Conservation (phyloP, 2,888 invertebrate species). For the Drosophila neoperkinsi region DNA sequence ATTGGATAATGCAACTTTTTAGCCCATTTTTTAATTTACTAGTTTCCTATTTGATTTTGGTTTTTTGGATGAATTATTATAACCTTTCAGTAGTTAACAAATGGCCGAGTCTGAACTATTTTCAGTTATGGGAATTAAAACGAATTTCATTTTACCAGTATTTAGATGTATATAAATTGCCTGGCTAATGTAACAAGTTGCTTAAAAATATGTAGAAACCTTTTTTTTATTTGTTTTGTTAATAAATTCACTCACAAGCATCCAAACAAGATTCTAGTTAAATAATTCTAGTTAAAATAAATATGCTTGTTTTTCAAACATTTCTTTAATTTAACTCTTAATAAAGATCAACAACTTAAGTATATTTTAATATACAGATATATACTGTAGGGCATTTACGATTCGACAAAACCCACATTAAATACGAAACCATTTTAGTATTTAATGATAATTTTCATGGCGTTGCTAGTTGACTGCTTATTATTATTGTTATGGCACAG, state of each 20-base stretch:
- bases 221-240: background rate
- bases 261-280: too few species aligned
- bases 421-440: slow-evolving; percentile 42
- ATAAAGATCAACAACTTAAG: background rate
- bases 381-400: slow-evolving; percentile 25
- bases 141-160: background rate
- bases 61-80: background rate
- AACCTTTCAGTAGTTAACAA: background rate
- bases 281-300: background rate
- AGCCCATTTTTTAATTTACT: background rate
- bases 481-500: slow-evolving; percentile 45
- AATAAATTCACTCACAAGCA: background rate
- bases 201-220: background rate
- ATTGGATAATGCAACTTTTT: background rate
- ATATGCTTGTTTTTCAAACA: too few species aligned
- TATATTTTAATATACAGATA: background rate
- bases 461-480: slow-evolving; percentile 51
- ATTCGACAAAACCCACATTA: slow-evolving; percentile 5
- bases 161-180: background rate
- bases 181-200: background rate
- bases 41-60: background rate
- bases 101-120: background rate
- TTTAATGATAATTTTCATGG: slow-evolving; percentile 43
- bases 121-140: background rate
- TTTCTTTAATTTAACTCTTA: background rate